Percentiles rank a stretch among this genome's conserved stretches.
These are phyloP conservation scores for Apistogramma diplotaenia DNA, from an alignment of 2,113 vertebrate genomes.

Conservation along the genomic window DNA sequence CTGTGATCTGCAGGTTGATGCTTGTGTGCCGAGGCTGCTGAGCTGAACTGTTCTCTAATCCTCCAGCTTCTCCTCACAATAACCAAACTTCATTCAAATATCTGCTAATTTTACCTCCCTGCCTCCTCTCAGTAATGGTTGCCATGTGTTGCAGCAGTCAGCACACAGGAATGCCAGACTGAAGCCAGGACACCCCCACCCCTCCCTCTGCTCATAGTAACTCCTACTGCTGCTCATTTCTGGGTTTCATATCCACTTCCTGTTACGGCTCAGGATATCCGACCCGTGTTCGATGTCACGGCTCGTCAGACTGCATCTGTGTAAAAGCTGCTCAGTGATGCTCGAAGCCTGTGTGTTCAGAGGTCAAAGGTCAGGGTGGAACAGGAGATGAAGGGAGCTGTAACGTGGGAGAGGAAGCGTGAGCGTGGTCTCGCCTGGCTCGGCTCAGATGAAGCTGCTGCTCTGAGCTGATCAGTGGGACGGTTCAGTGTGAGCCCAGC, in stretches of 20 bases:
- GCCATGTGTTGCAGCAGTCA: slow-evolving; percentile 73
- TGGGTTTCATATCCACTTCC: not conserved
- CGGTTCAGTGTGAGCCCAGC: no score
- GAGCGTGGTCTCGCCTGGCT: not conserved
- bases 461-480: no score
- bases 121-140: slow-evolving; percentile 67
- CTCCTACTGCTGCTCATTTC: not conserved
- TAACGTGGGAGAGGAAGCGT: not conserved
- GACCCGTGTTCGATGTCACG: not conserved
- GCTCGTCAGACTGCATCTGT: not conserved
- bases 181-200: slow-evolving; percentile 28
- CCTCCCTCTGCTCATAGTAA: not conserved
- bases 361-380: not conserved
- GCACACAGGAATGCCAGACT: slow-evolving; percentile 51
- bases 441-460: no score
- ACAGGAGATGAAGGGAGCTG: not conserved
- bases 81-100: not conserved
- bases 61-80: not conserved
- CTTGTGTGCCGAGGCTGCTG: not conserved
- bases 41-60: not conserved
- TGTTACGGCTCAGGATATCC: not conserved
- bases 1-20: no score
- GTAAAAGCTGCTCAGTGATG: not conserved
- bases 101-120: not conserved
- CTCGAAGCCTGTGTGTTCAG: not conserved